Base-by-base conservation (phyloP, 2,888 invertebrate species). In the Chloroclysta siterata region DNA sequence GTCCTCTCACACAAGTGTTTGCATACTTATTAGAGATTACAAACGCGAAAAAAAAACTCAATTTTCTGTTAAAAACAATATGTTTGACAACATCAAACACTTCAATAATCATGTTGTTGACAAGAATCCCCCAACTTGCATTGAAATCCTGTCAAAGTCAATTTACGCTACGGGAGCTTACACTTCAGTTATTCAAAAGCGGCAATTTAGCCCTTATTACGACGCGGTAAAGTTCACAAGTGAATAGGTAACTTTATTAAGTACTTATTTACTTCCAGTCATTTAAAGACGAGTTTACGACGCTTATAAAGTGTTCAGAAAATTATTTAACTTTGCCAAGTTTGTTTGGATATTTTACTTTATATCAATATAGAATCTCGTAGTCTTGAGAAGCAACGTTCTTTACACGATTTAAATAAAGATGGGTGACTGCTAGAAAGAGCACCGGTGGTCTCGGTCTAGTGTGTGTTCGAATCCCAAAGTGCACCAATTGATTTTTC, bases 241-340 rank as follows among this genome's bases (percentile, higher is more conserved):
- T 53, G 41, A 39, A 44, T 48, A 44, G 53, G 36, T 63, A 63
- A 63, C 54, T 54, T 51, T 48, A 50, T 53, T n/a, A 59, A 11
- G n/a, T 39, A 63, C 51, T 63, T 63, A 63, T 53, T 53, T 53
- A 57, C 53, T 56, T 47, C 41, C 22, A 36, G 53, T 57, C 28
- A 57, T 51, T 44, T 44, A 14, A 6, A 44, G 48, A 63, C 14
- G 63, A 59, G 33, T 60, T 59, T 59, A 55, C 13, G 47, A 36
- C 53, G 22, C 41, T 63, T 33, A 36, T 59, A 55, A 63, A 58
- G 15, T 55, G 46, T 46, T 54, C 36, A 51, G 46, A 46, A 39
- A 53, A 47, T 59, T 22, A 58, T 57, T 63, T 48, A 53, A 17
- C 46, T 42, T 15, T 5, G 41, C 36, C 13, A 42, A 59, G 47